A percentile compares a stretch with the other conserved stretches of the same genome.
Conservation (phyloP, 2,113 vertebrate genomes). For the Petrocephalus microphthalmus region DNA sequence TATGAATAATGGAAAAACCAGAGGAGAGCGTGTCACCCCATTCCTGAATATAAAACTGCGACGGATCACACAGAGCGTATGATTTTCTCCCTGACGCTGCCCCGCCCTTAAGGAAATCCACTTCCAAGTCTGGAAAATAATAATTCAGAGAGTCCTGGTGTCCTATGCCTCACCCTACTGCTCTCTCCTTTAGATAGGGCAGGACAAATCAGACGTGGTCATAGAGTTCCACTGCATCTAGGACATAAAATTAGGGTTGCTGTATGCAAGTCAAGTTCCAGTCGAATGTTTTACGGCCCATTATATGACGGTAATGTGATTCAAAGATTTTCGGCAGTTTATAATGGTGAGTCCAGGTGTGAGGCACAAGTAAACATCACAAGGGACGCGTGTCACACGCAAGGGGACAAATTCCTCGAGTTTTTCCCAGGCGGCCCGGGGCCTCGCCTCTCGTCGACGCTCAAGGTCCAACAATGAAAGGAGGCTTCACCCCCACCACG, state of each 20-base stretch:
- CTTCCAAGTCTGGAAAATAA: background rate
- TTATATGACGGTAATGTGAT: background rate
- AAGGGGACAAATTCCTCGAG: conserved; percentile 44
- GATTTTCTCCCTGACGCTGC: background rate
- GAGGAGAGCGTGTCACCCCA: conserved; percentile 44
- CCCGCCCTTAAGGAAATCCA: background rate
- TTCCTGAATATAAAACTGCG: conserved; percentile 49
- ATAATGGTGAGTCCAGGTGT: background rate
- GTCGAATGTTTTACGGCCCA: background rate
- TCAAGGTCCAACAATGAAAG: conserved; percentile 51
- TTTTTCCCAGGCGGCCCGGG: conserved; percentile 34
- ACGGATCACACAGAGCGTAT: conserved; percentile 20
- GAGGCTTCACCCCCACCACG: conserved; percentile 19
- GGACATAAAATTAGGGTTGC: background rate
- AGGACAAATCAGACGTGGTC: background rate
- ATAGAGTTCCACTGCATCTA: background rate
- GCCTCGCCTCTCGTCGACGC: conserved; percentile 27
- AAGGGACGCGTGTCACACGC: conserved; percentile 44
- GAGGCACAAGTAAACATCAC: conserved; percentile 48
- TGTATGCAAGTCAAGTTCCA: background rate
- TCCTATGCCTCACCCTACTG: background rate
- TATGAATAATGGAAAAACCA: conserved; percentile 53
- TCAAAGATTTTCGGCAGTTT: background rate
- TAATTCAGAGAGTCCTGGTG: background rate
- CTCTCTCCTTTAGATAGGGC: background rate